Evolutionary conservation across 2,113 vertebrate species (phyloP), one percentile per base, ranked within the genome.

Genomic region (Garra rufa): DNA sequence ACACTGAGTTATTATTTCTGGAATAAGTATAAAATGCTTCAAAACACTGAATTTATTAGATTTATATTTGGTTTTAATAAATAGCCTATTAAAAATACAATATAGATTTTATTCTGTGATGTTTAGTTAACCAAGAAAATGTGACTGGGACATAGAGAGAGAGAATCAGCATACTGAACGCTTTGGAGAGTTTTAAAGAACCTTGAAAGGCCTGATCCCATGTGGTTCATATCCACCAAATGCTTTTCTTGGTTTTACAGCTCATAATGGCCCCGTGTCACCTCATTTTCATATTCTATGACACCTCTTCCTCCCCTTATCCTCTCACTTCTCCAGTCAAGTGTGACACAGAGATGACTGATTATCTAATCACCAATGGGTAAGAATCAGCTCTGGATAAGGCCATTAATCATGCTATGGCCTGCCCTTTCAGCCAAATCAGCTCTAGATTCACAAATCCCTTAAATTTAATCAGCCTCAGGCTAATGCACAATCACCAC

Each of bases 341-440:
- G 63, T 84, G 87, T 82, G 59, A 80, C 43, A 52, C 43, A 50
- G 82, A 73, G 85, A 88, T 88, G 87, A 88, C 87, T 86, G 85
- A 88, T 88, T 86, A 86, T 88, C 77, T 88, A 88, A 88, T 88
- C 87, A 88, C 85, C 69, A 73, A 81, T 57, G 87, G 85, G 87
- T 81, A 75, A 73, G 84, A 83, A 76, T 73, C 82, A 81, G 82
- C 65, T 38, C 82, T 67, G 76, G 76, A 59, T 80, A 70, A 59
- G 76, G 77, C 63, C 87, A 88, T 88, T 88, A 88, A 86, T 88
- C 87, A 88, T 82, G 71, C 84, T 88, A 86, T 63, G 81, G 85
- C 73, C 87, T 86, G 85, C 82, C 87, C 85, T 88, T 88, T 88
- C 87, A 88, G 52, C 82, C 84, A 67, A 81, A 86, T 86, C 87